Evolutionary conservation across 2,797 vertebrate genomes (phyloP).

Genomic region (Trichosurus vulpecula): DNA sequence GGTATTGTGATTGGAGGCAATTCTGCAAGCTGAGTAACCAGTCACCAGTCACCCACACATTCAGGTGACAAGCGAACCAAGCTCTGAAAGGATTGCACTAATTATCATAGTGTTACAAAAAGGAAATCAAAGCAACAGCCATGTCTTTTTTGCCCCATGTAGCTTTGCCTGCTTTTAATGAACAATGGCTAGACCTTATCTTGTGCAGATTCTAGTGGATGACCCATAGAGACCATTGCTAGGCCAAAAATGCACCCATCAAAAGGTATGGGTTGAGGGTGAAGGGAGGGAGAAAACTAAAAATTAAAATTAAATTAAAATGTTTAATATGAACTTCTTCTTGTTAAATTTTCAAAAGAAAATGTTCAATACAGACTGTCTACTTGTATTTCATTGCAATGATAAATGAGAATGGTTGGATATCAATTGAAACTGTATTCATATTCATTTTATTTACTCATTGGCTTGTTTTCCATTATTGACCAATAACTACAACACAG

Average conservation of each 20-base stretch:
- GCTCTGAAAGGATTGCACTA: constrained; percentile 1
- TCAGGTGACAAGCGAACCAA: constrained; percentile 42
- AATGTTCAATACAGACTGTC: neutral
- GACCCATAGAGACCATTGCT: neutral
- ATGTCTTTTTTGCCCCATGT: neutral
- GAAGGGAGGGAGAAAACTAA: neutral
- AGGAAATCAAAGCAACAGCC: neutral
- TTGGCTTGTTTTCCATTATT: neutral
- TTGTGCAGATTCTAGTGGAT: neutral
- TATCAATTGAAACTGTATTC: neutral
- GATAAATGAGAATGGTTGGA: neutral
- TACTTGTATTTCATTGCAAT: neutral
- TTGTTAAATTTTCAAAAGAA: neutral
- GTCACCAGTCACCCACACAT: neutral
- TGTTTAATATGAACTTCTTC: neutral
- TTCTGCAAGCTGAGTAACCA: neutral
- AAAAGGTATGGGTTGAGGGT: neutral
- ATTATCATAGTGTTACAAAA: neutral
- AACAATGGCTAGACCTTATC: neutral
- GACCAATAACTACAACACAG: neutral
- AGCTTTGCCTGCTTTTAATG: neutral
- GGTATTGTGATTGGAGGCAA: neutral
- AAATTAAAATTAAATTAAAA: neutral
- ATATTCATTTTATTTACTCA: neutral
- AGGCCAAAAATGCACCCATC: neutral